Evolutionary conservation across 2,888 invertebrate genomes (phyloP).

Genomic region (Lathronympha strigana): DNA sequence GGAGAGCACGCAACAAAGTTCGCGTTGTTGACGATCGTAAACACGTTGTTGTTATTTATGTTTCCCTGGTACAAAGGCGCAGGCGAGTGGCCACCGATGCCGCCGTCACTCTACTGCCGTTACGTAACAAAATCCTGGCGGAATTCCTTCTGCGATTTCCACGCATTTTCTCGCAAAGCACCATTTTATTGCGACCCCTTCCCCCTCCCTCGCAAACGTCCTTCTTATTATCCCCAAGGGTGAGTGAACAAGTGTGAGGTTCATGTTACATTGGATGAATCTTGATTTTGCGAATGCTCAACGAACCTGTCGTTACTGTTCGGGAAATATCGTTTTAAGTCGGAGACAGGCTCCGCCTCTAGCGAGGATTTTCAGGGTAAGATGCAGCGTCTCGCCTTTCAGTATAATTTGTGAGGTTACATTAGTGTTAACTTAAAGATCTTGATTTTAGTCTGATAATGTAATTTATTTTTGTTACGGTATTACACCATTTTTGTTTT

Average conservation of each 20-base stretch:
- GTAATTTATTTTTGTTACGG: neutral
- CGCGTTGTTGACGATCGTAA: slow-evolving; percentile 75
- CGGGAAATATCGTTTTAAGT: slow-evolving; percentile 65
- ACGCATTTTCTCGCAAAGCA: slow-evolving; percentile 59
- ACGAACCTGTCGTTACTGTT: slow-evolving; percentile 56
- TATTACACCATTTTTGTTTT: no score
- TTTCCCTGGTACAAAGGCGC: slow-evolving; percentile 52
- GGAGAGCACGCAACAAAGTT: slow-evolving; percentile 34
- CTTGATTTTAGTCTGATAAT: neutral
- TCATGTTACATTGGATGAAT: slow-evolving; percentile 54
- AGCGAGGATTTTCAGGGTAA: slow-evolving; percentile 55
- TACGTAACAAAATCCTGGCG: slow-evolving; percentile 77
- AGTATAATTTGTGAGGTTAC: slow-evolving; percentile 35
- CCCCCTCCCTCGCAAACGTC: slow-evolving; percentile 41
- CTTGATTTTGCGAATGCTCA: slow-evolving; percentile 43
- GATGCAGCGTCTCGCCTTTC: slow-evolving; percentile 48
- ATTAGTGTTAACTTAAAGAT: slow-evolving; percentile 12
- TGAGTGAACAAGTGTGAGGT: slow-evolving; percentile 41
- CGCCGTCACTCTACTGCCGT: slow-evolving; percentile 71
- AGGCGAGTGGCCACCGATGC: slow-evolving; percentile 63
- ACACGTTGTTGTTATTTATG: slow-evolving; percentile 82
- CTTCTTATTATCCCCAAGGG: slow-evolving; percentile 18
- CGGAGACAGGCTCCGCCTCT: slow-evolving; percentile 63
- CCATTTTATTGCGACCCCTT: slow-evolving; percentile 57
- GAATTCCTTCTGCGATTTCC: slow-evolving; percentile 64